phyloP scores from a whole-genome alignment of 2,888 invertebrate genomes.

The Morinoia aosen region DNA sequence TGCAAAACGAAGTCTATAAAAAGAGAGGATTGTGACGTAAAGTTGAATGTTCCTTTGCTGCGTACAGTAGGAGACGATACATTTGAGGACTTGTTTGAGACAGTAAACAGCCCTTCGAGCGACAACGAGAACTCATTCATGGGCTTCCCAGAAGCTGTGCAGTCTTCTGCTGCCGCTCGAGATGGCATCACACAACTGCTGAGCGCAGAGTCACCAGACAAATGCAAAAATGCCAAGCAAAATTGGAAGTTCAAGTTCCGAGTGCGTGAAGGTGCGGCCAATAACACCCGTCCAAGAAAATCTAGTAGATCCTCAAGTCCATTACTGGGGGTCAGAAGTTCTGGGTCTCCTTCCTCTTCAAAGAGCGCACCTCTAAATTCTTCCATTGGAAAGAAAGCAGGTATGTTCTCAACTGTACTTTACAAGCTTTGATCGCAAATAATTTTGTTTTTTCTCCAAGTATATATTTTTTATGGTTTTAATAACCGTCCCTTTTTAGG shows the following conservation, averaged over 20 bases:
- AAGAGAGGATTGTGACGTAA: background rate
- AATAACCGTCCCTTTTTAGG: background rate
- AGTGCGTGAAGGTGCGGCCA: background rate
- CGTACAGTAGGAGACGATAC: background rate
- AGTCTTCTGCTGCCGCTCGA: background rate
- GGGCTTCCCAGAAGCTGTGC: background rate
- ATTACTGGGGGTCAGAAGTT: background rate
- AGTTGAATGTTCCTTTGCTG: background rate
- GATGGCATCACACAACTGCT: background rate
- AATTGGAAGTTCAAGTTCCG: background rate
- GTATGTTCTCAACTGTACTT: background rate
- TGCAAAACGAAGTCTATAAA: background rate
- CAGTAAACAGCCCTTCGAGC: background rate
- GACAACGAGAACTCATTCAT: constrained; percentile 20
- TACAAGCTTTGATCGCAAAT: background rate
- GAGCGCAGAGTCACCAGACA: background rate
- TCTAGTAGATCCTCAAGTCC: background rate
- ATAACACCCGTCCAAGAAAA: background rate
- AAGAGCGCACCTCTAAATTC: background rate
- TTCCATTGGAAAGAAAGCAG: background rate
- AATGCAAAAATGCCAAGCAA: background rate
- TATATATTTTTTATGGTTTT: background rate
- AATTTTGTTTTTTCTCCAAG: background rate
- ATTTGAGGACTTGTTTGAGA: constrained; percentile 2
- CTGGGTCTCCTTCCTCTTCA: background rate